phyloP scores from a whole-genome alignment of 2,888 invertebrate genomes.

The Micropterix aruncella region DNA sequence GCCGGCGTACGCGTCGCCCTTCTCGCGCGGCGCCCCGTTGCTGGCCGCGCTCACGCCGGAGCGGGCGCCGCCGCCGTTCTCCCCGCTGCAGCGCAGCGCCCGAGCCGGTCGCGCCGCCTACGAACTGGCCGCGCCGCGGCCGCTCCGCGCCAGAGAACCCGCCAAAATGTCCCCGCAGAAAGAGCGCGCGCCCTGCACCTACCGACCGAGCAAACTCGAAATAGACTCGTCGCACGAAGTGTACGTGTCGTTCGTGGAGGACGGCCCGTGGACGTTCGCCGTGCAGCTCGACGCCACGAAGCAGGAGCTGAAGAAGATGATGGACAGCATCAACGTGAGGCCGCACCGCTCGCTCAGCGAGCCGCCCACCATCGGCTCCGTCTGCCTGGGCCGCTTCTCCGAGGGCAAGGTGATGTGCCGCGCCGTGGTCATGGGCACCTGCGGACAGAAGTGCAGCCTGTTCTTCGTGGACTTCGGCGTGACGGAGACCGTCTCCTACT shows the following conservation, averaged over 20 bases:
- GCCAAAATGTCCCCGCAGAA: slow-evolving; percentile 23
- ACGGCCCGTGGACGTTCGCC: slow-evolving; percentile 66
- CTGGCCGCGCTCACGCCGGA: slow-evolving; percentile 1
- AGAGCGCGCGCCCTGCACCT: slow-evolving; percentile 32
- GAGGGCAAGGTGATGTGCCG: slow-evolving; percentile 56
- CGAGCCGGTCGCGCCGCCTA: neutral
- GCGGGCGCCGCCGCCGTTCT: neutral
- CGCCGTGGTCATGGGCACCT: slow-evolving; percentile 61
- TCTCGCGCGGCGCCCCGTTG: neutral
- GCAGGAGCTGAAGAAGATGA: slow-evolving; percentile 48
- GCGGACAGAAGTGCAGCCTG: slow-evolving; percentile 57
- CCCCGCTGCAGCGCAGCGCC: neutral
- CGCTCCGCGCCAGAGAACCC: too few relatives aligned
- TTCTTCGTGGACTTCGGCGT: slow-evolving; percentile 75
- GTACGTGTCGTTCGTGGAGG: slow-evolving; percentile 62
- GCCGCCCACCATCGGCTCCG: slow-evolving; percentile 59
- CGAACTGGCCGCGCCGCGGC: too few relatives aligned
- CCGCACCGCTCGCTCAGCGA: slow-evolving; percentile 46
- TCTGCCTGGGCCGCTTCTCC: slow-evolving; percentile 60
- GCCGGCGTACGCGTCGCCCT: slow-evolving; percentile 5
- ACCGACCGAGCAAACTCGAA: slow-evolving; percentile 35
- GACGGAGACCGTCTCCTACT: slow-evolving; percentile 54
- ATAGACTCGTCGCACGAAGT: slow-evolving; percentile 46
- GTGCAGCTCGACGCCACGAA: slow-evolving; percentile 52
- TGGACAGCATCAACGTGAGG: slow-evolving; percentile 55